A percentile compares a stretch with the other conserved stretches of the same genome.
These are phyloP conservation scores for Amphibalanus amphitrite DNA, from an alignment of 1,140 invertebrate species.

Conservation along the genomic window DNA sequence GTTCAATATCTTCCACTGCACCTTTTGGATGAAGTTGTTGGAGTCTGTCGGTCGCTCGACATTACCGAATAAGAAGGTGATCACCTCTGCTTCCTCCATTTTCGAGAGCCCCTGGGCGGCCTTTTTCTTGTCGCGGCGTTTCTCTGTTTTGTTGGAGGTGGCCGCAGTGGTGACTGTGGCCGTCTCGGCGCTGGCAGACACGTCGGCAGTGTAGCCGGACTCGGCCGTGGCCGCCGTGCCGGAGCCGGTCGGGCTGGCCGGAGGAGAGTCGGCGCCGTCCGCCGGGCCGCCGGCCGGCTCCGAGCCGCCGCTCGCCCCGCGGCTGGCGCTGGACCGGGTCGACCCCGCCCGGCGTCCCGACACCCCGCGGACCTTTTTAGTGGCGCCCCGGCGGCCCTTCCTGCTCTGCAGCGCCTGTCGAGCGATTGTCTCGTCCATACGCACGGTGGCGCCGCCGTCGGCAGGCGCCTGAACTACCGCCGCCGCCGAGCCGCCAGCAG, in stretches of 20 bases:
- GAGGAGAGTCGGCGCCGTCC: too few species aligned
- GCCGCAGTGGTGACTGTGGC: not conserved
- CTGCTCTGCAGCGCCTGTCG: too few species aligned
- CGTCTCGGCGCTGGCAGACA: not conserved
- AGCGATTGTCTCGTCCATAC: not conserved
- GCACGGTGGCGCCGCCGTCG: not conserved
- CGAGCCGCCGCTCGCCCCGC: too few species aligned
- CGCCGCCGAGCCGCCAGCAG: not conserved
- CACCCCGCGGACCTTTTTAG: too few species aligned
- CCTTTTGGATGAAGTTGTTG: not conserved
- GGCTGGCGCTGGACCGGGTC: too few species aligned
- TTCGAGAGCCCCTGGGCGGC: not conserved
- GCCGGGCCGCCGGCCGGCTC: too few species aligned
- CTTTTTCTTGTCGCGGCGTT: not conserved
- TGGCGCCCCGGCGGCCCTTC: too few species aligned
- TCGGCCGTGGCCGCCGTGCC: too few species aligned
- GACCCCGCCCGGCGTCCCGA: too few species aligned
- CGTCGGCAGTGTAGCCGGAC: not conserved
- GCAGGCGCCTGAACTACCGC: not conserved
- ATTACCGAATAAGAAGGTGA: not conserved
- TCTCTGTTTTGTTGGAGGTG: not conserved
- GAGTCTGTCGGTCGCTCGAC: not conserved
- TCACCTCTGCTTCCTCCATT: not conserved
- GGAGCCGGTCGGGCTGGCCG: too few species aligned
- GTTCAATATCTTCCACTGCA: not conserved